Evolutionary conservation across 2,113 vertebrate species (phyloP).

Genomic region (Motacilla tschutschensis): DNA sequence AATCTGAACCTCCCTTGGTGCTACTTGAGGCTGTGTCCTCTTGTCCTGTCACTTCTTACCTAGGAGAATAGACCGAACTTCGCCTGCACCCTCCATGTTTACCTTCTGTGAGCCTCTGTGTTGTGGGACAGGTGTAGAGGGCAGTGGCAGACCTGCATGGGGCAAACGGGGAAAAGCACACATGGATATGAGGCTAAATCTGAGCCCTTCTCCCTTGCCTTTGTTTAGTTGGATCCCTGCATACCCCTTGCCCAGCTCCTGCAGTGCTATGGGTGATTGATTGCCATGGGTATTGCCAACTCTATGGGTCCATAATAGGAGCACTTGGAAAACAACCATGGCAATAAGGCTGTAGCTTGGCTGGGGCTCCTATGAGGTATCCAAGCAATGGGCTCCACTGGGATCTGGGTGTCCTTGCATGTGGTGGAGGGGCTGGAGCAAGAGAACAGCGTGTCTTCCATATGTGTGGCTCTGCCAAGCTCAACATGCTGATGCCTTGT

Average conservation of each 20-base stretch:
- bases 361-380: accelerated
- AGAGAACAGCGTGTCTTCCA: accelerated
- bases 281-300: not conserved
- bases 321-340: not conserved
- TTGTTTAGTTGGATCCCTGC: not conserved
- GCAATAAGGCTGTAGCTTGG: not conserved
- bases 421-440: not conserved
- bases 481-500: not conserved
- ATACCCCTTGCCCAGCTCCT: not conserved
- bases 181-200: not conserved
- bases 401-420: not conserved
- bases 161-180: not conserved
- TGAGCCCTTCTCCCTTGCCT: not conserved
- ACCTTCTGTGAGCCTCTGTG: not conserved
- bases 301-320: not conserved
- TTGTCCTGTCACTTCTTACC: not conserved
- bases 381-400: not conserved
- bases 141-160: not conserved
- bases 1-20: not conserved
- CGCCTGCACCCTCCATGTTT: not conserved
- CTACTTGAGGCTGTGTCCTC: not conserved
- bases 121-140: not conserved
- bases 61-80: not conserved
- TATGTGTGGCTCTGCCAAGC: not conserved
- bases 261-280: not conserved